Evolutionary conservation across 2,888 invertebrate genomes (phyloP), one percentile per base, ranked within the genome.

Genomic region (Nephrotoma guestfalica): DNA sequence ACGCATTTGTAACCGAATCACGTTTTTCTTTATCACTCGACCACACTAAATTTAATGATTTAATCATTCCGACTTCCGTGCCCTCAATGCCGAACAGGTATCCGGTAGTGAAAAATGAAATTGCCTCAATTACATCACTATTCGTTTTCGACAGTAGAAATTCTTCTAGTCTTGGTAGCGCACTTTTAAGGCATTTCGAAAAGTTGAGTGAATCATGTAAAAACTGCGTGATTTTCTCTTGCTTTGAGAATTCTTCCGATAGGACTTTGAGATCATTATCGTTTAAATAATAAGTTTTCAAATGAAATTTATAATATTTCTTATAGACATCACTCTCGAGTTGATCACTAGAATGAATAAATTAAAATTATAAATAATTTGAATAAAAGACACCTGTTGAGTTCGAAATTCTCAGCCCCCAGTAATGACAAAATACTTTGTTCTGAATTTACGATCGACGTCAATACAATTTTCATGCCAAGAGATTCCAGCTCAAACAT

Each of bases 101-200:
- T 0, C 96, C 96, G 0, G 95, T 94, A 0, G 96, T 96, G 88
- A 98, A 96, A 90, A 98, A 97, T 87, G 96, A 95, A 41, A 98
- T 96, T 0, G 98, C 96, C 90, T 98, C 98, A 86, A 95, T 93
- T 13, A 97, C 96, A 90, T 98, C 98, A 0, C 95, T 94, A 4
- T 95, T 93, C 87, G 94, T 94, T 88, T 94, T 94, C 0, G 96
- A 95, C 90, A 94, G 93, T 11, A 98, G 92, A 89, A 98, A 91
- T 30, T 95, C 93, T 88, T 95, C 94, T 87, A 97, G 94, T n/a
- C 95, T 91, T 0, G 94, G 93, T 87, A 96, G 90, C 2, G 91
- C 90, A 51, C 89, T 88, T 0, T 91, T 90, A 4, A 91, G 89
- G 2, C 90, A 89, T 87, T 90, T 89, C 0, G 91, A 90, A 89